phyloP scores from a whole-genome alignment of 2,888 invertebrate species.

The Cantharis rustica region DNA sequence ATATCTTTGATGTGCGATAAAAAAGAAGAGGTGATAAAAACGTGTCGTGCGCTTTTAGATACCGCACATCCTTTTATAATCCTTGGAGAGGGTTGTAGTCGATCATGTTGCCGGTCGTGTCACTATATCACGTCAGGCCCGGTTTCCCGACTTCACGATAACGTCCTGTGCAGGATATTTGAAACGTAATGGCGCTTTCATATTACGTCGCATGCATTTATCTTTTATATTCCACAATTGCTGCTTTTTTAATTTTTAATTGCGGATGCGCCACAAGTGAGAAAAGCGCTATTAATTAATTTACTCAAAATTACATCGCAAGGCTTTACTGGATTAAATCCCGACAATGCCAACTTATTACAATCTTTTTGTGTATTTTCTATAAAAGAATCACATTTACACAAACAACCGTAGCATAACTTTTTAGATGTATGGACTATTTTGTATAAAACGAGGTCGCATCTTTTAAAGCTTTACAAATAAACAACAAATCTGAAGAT shows the following conservation, averaged over 20 bases:
- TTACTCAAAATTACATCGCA: background rate
- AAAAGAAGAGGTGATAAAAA: conserved; percentile 8
- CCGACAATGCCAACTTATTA: background rate
- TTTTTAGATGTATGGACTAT: background rate
- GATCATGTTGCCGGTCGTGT: conserved; percentile 29
- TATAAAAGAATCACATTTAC: background rate
- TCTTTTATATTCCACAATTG: background rate
- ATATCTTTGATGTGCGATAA: background rate
- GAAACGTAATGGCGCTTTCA: background rate
- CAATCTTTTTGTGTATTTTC: background rate
- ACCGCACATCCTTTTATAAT: conserved; percentile 28
- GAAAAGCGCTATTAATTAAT: background rate
- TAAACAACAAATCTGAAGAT: background rate
- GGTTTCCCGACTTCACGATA: conserved; percentile 11
- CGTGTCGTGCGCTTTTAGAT: conserved; percentile 19
- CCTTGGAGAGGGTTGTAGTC: conserved; percentile 24
- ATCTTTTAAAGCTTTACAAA: background rate
- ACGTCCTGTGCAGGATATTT: conserved; percentile 2
- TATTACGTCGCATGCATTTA: background rate
- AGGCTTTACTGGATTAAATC: background rate
- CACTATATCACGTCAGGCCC: conserved; percentile 18
- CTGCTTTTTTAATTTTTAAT: background rate
- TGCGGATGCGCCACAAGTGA: background rate
- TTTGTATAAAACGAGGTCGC: background rate
- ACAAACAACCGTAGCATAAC: background rate